phyloP scores from a whole-genome alignment of 2,113 vertebrate genomes.

The Accipiter virgatus region DNA sequence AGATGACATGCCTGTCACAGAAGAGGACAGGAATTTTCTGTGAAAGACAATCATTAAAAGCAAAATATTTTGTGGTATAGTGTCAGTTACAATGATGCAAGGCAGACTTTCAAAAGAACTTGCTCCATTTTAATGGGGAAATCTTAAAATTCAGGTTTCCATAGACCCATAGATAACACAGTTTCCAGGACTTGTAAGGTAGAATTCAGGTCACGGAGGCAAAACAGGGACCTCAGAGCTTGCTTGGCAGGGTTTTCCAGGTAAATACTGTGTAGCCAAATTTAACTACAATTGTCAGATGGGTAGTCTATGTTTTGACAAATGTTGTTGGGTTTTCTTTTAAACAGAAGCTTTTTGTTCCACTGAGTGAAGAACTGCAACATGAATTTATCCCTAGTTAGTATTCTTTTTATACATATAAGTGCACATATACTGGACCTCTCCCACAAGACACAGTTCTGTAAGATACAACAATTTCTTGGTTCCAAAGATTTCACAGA shows the following conservation, averaged over 20 bases:
- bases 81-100: background rate
- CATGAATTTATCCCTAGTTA: background rate
- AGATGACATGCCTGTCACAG: too few species aligned
- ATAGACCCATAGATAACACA: background rate
- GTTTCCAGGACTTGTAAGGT: background rate
- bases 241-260: background rate
- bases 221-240: background rate
- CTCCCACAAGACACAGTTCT: background rate
- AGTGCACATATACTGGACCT: background rate
- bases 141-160: background rate
- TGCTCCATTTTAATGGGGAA: background rate
- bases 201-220: background rate
- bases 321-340: background rate
- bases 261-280: background rate
- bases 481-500: background rate
- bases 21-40: background rate
- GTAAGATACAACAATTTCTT: background rate
- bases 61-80: background rate
- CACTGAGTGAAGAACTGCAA: background rate
- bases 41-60: background rate
- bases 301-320: background rate
- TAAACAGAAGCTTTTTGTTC: background rate
- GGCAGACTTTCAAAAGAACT: background rate
- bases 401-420: background rate
- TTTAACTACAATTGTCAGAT: background rate